These are phyloP conservation scores for Perognathus longimembris DNA, from an alignment of 2,113 vertebrate genomes.

Conservation along the genomic window DNA sequence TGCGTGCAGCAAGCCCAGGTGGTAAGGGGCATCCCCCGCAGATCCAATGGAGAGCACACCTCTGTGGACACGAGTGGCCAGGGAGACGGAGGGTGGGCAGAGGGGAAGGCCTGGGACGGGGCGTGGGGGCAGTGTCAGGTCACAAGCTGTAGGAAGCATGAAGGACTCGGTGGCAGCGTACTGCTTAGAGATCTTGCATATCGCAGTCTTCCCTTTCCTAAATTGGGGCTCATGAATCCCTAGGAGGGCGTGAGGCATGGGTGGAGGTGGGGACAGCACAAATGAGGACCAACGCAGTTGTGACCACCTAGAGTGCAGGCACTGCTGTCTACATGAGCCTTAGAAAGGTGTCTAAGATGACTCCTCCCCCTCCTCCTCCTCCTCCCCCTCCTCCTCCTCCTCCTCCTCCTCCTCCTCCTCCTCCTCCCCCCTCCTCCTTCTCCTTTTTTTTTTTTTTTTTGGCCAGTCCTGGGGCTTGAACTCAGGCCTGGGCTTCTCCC, in stretches of 20 bases:
- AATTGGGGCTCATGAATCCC: not conserved
- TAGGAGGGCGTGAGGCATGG: not conserved
- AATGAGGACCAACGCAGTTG: not conserved
- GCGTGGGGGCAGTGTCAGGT: no score
- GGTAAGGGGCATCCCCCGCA: constrained; percentile 3
- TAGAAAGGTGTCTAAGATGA: no score
- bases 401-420: no score
- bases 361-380: no score
- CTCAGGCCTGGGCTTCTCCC: no score
- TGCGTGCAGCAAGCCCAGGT: constrained; percentile 68
- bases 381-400: no score
- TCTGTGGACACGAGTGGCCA: not conserved
- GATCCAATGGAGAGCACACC: not conserved
- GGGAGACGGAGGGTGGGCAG: not conserved
- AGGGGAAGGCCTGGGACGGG: no score
- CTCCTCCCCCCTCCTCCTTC: no score
- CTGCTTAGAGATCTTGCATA: constrained; percentile 73
- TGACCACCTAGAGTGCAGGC: not conserved
- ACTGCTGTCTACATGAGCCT: not conserved
- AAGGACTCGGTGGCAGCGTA: constrained; percentile 74
- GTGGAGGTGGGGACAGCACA: not conserved
- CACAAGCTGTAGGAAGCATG: not conserved
- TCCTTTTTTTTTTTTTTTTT: no score
- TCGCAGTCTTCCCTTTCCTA: constrained; percentile 63
- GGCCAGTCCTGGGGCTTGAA: no score